Percentiles rank a stretch among this genome's conserved stretches.
phyloP scores from a whole-genome alignment of 2,888 invertebrate genomes.

The Lycocerus yunnanus region DNA sequence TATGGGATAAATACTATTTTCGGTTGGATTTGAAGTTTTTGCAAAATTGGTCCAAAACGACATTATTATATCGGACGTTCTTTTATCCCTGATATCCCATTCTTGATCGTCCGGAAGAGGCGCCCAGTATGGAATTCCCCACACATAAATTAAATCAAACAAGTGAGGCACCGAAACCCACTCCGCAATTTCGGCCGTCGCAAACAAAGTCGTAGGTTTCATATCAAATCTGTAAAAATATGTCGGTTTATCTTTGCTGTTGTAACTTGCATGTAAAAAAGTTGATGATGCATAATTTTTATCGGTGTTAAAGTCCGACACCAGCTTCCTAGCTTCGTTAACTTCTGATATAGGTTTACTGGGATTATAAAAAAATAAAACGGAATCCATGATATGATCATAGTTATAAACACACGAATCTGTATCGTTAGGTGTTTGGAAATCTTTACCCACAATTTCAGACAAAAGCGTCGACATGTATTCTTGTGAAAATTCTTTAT shows the following conservation, averaged over 20 bases:
- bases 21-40: slow-evolving; percentile 72
- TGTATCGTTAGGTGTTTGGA: slow-evolving; percentile 59
- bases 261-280: slow-evolving; percentile 67
- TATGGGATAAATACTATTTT: slow-evolving; percentile 68
- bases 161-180: slow-evolving; percentile 84
- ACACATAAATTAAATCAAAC: slow-evolving; percentile 80
- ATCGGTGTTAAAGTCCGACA: slow-evolving; percentile 76
- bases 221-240: slow-evolving; percentile 78
- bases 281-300: slow-evolving; percentile 69
- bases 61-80: slow-evolving; percentile 80
- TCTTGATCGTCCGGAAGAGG: slow-evolving; percentile 61
- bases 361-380: slow-evolving; percentile 77
- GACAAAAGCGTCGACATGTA: slow-evolving; percentile 62
- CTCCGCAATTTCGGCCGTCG: slow-evolving; percentile 69
- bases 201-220: slow-evolving; percentile 69
- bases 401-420: slow-evolving; percentile 65
- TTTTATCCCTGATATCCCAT: slow-evolving; percentile 80
- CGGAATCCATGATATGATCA: slow-evolving; percentile 71
- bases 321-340: slow-evolving; percentile 65
- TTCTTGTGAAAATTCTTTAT: slow-evolving; percentile 63
- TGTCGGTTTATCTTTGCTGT: slow-evolving; percentile 65
- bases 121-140: slow-evolving; percentile 78
- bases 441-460: slow-evolving; percentile 66
- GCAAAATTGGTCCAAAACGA: slow-evolving; percentile 80
- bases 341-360: slow-evolving; percentile 67